A percentile compares a stretch with the other conserved stretches of the same genome.
Conservation (phyloP, 2,888 invertebrate genomes). For the Sceliomorpha sp. region DNA sequence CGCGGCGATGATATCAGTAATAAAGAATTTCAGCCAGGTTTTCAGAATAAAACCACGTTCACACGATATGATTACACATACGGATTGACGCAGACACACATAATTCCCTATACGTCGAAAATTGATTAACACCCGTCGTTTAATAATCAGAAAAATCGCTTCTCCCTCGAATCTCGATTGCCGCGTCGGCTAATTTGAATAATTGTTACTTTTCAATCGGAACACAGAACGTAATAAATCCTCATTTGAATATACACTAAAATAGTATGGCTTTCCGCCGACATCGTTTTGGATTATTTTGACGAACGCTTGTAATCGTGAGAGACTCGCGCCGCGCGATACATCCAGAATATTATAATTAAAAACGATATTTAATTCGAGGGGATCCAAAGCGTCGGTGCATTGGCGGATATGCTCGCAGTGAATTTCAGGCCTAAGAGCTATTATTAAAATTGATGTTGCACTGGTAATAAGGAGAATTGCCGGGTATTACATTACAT, state of each 20-base stretch:
- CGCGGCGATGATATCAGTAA: too few relatives aligned
- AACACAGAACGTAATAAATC: neutral
- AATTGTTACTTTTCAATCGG: too few relatives aligned
- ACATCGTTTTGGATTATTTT: slow-evolving; percentile 33
- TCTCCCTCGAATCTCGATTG: too few relatives aligned
- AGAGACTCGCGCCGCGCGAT: slow-evolving; percentile 16
- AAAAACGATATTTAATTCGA: slow-evolving; percentile 44
- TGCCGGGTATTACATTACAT: slow-evolving; percentile 74
- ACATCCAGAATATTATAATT: slow-evolving; percentile 42
- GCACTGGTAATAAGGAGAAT: slow-evolving; percentile 70
- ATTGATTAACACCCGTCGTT: too few relatives aligned
- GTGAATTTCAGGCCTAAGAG: slow-evolving; percentile 60
- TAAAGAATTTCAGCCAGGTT: too few relatives aligned
- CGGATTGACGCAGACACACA: too few relatives aligned
- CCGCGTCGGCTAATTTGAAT: too few relatives aligned
- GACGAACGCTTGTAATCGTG: slow-evolving; percentile 16
- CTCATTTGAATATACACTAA: slow-evolving; percentile 12
- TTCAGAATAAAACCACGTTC: too few relatives aligned
- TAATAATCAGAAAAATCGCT: too few relatives aligned
- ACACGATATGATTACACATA: too few relatives aligned
- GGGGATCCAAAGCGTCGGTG: slow-evolving; percentile 19
- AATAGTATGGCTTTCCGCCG: slow-evolving; percentile 10
- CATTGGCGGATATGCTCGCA: slow-evolving; percentile 37
- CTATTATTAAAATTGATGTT: slow-evolving; percentile 74
- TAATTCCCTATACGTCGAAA: too few relatives aligned